Base-by-base conservation (phyloP, 2,888 invertebrate species). In the Caenorhabditis sp. region DNA sequence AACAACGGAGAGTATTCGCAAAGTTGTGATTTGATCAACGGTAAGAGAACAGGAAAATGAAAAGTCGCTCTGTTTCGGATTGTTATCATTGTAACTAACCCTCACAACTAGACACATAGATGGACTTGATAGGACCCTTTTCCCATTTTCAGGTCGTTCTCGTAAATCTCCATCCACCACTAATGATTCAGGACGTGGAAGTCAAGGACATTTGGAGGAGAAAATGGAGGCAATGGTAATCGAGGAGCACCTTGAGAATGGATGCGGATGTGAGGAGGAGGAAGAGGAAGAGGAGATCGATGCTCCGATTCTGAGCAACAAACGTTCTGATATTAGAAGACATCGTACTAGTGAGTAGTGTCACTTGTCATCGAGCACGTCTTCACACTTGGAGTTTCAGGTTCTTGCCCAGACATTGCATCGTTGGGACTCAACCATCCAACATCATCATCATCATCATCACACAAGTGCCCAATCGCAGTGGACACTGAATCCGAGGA, bases 161-260 rank as follows among this genome's bases (percentile, higher is more conserved):
- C 86, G 88, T 51, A 89, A 89, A 75, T 89, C 89, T 22, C 89
- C 89, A 10, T 88, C 88, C 10, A 89, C 89, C 5, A 89, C 89
- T 5, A 88, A 88, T 75, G 89, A 89, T 81, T 85, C 85, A 26
- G 89, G 89, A 59, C 74, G 87, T 1, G 89, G 89, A 51, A 77
- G 85, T 47, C 82, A 86, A 64, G 86, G 89, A 56, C 87, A 88
- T 80, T 63, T 89, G 56, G 89, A 89, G 59, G 89, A 89, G 64
- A 80, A 85, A 59, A 74, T 86, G 59, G 87, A 87, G 44, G 68
- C 74, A 19, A 80, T 86, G 73, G 85, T 80, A 44, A 85, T 87
- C 56, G 75, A 77, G 61, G 87, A 86, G n/a, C 73, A 82, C 56
- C 41, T 61, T 14, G 70, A 63, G 35, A 64, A 73, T 51, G 51